Base-by-base conservation (phyloP, 2,888 invertebrate species). In the Agrilus biguttatus region DNA sequence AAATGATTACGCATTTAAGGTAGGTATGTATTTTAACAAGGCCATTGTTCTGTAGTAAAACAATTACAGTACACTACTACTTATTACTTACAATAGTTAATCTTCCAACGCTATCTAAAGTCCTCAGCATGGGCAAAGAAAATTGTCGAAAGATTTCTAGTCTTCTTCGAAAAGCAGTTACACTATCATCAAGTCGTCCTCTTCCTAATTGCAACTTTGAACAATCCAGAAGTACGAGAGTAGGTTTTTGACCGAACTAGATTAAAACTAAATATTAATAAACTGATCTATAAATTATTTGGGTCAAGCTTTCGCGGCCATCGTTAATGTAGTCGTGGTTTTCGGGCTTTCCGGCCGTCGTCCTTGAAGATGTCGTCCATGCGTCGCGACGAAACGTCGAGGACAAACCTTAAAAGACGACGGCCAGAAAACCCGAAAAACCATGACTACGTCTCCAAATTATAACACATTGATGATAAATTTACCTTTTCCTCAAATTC, bases 401-500 rank as follows among this genome's bases (percentile, higher is more conserved):
- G n/a, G n/a, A n/a, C n/a, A n/a, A n/a, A n/a, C n/a, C n/a, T n/a
- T n/a, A n/a, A n/a, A n/a, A n/a, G n/a, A n/a, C n/a, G n/a, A n/a
- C n/a, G n/a, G n/a, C n/a, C n/a, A n/a, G n/a, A n/a, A n/a, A n/a
- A n/a, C n/a, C n/a, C n/a, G n/a, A n/a, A n/a, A n/a, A n/a, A n/a
- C n/a, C n/a, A n/a, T n/a, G n/a, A n/a, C n/a, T n/a, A n/a, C n/a
- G n/a, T n/a, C n/a, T n/a, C n/a, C n/a, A n/a, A 33, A 38, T 14
- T 4, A 33, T 33, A 1, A 33, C 10, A 19, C 7, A 40, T 8
- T 34, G 21, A 34, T 7, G 41, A 14, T 47, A 39, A 23, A 44
- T 59, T 60, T 56, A 93, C 95, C 78, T 90, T 88, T 44, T 73
- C 78, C 66, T 97, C 89, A 63, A 96, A 97, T 57, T 80, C 77